A percentile compares a stretch with the other conserved stretches of the same genome.
phyloP scores from a whole-genome alignment of 2,888 invertebrate genomes.

The Phengaris alcon region DNA sequence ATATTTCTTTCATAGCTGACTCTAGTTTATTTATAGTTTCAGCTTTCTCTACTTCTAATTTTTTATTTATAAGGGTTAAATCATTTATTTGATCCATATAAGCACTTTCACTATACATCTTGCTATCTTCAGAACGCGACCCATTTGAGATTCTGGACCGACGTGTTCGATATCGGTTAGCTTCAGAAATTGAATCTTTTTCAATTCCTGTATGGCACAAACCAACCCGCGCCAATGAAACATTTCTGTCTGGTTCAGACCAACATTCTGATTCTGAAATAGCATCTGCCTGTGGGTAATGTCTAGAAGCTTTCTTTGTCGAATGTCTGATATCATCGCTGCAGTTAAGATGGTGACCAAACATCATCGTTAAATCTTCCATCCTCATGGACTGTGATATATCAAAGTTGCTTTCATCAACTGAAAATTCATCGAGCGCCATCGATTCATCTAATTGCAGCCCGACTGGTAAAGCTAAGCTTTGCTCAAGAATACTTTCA shows the following conservation, averaged over 20 bases:
- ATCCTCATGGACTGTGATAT: conserved; percentile 67
- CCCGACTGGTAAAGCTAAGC: conserved; percentile 70
- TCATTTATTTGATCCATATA: conserved; percentile 77
- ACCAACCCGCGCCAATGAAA: conserved; percentile 89
- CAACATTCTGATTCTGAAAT: conserved; percentile 89
- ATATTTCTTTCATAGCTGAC: conserved; percentile 55
- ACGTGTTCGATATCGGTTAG: conserved; percentile 59
- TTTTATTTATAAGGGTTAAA: conserved; percentile 53
- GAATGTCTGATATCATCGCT: conserved; percentile 53
- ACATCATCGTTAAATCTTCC: conserved; percentile 71
- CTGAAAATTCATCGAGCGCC: conserved; percentile 67
- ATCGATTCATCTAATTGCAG: conserved; percentile 71
- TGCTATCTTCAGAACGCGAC: conserved; percentile 65
- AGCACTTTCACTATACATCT: conserved; percentile 74
- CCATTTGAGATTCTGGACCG: conserved; percentile 66
- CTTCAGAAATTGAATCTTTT: conserved; percentile 56
- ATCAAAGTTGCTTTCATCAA: conserved; percentile 70
- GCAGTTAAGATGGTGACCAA: conserved; percentile 67
- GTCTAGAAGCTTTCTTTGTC: conserved; percentile 47
- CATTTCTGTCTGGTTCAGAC: conserved; percentile 91
- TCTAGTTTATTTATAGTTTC: conserved; percentile 70
- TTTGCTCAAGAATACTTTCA: conserved; percentile 73
- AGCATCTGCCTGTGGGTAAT: conserved; percentile 59
- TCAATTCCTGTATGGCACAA: conserved; percentile 60
- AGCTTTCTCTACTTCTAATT: conserved; percentile 57